Evolutionary conservation across 35 echinoderm and acorn worm species (phyloP), one percentile per base, ranked within the genome.

Genomic region (Acanthaster planci): DNA sequence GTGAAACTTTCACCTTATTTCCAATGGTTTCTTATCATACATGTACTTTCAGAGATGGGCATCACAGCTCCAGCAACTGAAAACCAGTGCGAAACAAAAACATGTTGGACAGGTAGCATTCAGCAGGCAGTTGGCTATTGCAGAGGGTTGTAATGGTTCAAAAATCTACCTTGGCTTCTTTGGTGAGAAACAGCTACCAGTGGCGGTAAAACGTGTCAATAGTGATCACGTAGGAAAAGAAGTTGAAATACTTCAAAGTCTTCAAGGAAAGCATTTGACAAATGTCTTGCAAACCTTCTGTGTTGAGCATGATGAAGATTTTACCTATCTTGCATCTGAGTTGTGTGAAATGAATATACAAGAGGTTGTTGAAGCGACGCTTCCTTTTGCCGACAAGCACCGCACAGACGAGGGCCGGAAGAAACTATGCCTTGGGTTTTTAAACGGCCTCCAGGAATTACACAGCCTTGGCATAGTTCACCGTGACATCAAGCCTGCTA

Each of bases 141-240:
- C 80, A 18, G 55, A 56, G 50, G 80, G 80, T 8, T 55, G 80
- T 29, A 83, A 83, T 52, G 47, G 80, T 34, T 56, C 80, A 55
- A 18, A 83, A 30, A 29, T 83, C 50, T 83, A 54, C 51, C 23
- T 83, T 21, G 80, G 80, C 18, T 6, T 52, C 9, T 54, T 52
- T 18, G 47, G n/a, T n/a, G n/a, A n/a, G n/a, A n/a, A n/a, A n/a
- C n/a, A n/a, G n/a, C n/a, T n/a, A n/a, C n/a, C 59, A 27, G 59
- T 67, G 8, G 59, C 59, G 23, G 59, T 67, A 8, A 67, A 67
- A n/a, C 16, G 59, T 21, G 59, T 67, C 19, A 67, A 67, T n/a
- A 21, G 16, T 7, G 59, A 67, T 27, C n/a, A 21, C 23, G 59
- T 67, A 27, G 59, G 59, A 67, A 67, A n/a, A 31, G 59, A 67